These are phyloP conservation scores for Epinotia bilunana DNA, from an alignment of 2,888 invertebrate genomes.

Conservation along the genomic window DNA sequence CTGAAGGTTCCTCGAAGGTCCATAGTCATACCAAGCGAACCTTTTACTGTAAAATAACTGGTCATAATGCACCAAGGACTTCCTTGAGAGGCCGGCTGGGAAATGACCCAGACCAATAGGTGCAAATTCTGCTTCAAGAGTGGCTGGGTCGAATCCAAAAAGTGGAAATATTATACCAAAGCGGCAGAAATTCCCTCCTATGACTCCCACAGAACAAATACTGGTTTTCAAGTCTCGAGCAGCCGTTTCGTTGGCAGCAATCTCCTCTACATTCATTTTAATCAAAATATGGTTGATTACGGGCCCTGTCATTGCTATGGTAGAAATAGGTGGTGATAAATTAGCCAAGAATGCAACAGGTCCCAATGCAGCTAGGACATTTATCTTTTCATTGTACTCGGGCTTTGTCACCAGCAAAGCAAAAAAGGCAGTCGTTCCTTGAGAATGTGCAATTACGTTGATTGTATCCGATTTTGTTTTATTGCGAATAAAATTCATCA, in stretches of 20 bases:
- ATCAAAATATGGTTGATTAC: slow-evolving; percentile 66
- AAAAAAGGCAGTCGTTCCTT: slow-evolving; percentile 84
- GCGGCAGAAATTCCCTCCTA: slow-evolving; percentile 47
- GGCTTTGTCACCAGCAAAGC: slow-evolving; percentile 76
- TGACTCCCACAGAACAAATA: slow-evolving; percentile 39
- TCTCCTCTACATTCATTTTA: slow-evolving; percentile 58
- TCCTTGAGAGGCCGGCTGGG: slow-evolving; percentile 56
- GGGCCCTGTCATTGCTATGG: slow-evolving; percentile 57
- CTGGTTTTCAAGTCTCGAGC: slow-evolving; percentile 23
- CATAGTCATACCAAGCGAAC: slow-evolving; percentile 53
- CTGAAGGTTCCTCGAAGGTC: slow-evolving; percentile 46
- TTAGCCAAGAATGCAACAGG: slow-evolving; percentile 81
- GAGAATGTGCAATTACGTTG: slow-evolving; percentile 85
- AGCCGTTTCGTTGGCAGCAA: slow-evolving; percentile 49
- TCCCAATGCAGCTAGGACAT: slow-evolving; percentile 77
- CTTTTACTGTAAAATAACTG: slow-evolving; percentile 50
- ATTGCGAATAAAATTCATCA: slow-evolving; percentile 64
- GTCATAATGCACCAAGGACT: slow-evolving; percentile 52
- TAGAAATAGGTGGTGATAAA: slow-evolving; percentile 55
- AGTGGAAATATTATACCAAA: slow-evolving; percentile 69
- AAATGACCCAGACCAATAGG: slow-evolving; percentile 53
- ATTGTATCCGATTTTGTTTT: slow-evolving; percentile 59
- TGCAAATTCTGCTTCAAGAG: slow-evolving; percentile 78
- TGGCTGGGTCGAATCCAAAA: slow-evolving; percentile 78
- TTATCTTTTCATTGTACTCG: slow-evolving; percentile 83